These are phyloP conservation scores for Callaeas wilsoni DNA, from an alignment of 2,113 vertebrate species.

Conservation along the genomic window DNA sequence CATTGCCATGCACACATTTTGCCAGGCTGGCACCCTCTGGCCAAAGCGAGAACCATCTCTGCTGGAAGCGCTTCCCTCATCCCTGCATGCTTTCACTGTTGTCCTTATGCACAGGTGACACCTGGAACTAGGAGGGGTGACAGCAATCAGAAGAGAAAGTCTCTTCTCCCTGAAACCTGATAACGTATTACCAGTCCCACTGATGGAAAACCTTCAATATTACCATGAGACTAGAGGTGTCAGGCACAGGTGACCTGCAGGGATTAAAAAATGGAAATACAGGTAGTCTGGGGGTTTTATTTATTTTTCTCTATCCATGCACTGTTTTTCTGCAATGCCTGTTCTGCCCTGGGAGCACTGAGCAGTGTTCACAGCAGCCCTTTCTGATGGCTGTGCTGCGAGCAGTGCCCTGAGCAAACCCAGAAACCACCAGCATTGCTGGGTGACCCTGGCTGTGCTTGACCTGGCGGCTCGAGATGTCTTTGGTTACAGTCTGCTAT, in stretches of 20 bases:
- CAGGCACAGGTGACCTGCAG: neutral
- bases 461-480: neutral
- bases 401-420: constrained; percentile 7
- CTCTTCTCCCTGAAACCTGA: neutral
- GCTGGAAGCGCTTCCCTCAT: neutral
- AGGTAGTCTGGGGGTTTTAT: neutral
- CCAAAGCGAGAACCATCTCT: neutral
- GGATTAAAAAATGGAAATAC: neutral
- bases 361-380: neutral
- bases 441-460: constrained; percentile 31
- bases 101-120: neutral
- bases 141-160: neutral
- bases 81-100: neutral
- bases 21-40: neutral
- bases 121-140: accelerated
- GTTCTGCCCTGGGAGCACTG: neutral
- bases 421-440: neutral
- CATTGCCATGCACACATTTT: neutral
- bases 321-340: neutral
- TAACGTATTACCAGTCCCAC: neutral
- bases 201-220: neutral
- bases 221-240: neutral
- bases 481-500: constrained; percentile 58
- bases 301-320: neutral
- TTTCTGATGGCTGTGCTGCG: neutral